These are phyloP conservation scores for Mormyrus iriodes DNA, from an alignment of 2,113 vertebrate species.

Conservation along the genomic window DNA sequence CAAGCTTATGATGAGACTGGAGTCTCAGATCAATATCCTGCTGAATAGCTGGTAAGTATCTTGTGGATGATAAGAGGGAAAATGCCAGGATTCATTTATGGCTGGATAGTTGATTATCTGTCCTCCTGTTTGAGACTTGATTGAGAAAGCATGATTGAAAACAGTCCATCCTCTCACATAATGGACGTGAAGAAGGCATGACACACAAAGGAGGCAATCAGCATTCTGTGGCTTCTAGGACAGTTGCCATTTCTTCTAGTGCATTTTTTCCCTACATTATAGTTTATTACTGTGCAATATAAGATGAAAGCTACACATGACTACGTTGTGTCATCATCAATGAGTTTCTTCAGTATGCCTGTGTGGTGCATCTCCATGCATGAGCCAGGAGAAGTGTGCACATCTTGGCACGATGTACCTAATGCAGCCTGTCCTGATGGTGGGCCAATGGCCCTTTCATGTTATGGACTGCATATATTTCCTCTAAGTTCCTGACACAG, in stretches of 20 bases:
- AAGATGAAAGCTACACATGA: neutral
- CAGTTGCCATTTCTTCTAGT: neutral
- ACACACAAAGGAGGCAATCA: neutral
- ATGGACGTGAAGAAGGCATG: neutral
- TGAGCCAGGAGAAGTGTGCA: neutral
- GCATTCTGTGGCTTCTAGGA: neutral
- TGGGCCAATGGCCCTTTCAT: neutral
- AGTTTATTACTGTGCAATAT: neutral
- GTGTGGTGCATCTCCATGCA: neutral
- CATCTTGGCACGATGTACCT: neutral
- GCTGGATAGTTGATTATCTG: conserved; percentile 26
- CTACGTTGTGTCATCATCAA: neutral
- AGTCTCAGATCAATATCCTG: conserved; percentile 42
- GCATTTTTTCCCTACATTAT: neutral
- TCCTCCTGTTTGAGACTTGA: conserved; percentile 23
- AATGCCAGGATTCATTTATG: conserved; percentile 24
- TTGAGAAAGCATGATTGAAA: conserved; percentile 22
- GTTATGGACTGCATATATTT: neutral
- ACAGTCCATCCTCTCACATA: conserved; percentile 18
- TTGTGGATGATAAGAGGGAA: conserved; percentile 6
- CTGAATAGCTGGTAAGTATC: conserved; percentile 11
- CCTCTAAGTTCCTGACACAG: neutral
- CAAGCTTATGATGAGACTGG: conserved; percentile 27
- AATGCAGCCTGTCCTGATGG: neutral
- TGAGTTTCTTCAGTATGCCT: neutral